A percentile compares a stretch with the other conserved stretches of the same genome.
phyloP scores from a whole-genome alignment of 2,888 invertebrate genomes.

The Gymnoscelis rufifasciata region DNA sequence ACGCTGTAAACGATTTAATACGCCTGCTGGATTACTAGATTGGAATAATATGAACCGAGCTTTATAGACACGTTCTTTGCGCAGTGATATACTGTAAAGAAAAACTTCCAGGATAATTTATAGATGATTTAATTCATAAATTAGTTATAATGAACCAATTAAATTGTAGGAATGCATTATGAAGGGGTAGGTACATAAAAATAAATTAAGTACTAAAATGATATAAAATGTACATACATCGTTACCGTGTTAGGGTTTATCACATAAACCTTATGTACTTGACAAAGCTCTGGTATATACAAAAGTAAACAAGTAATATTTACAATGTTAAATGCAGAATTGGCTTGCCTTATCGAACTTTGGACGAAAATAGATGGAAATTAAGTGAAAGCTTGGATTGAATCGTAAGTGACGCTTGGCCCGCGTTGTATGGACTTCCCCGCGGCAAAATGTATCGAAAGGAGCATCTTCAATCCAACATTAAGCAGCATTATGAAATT shows the following conservation, averaged over 20 bases:
- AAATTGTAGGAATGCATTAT: constrained; percentile 70
- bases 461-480: no score
- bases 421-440: no score
- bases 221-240: constrained; percentile 50
- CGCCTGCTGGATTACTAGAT: no score
- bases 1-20: no score
- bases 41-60: no score
- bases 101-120: constrained; percentile 33
- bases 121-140: constrained; percentile 64
- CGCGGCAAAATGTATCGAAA: neutral
- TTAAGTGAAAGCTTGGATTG: no score
- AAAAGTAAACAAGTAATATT: constrained; percentile 35
- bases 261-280: constrained; percentile 67
- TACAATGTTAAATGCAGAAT: constrained; percentile 51
- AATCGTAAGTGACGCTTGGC: no score
- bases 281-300: constrained; percentile 55
- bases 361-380: no score
- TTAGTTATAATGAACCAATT: constrained; percentile 67
- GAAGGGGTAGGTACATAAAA: constrained; percentile 49
- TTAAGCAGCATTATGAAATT: no score
- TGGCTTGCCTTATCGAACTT: constrained; percentile 27
- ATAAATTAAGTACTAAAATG: constrained; percentile 74
- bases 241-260: constrained; percentile 56
- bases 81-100: neutral
- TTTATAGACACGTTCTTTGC: no score